Conservation (phyloP, 2,113 vertebrate species). For the Microcebus lehilahytsara region DNA sequence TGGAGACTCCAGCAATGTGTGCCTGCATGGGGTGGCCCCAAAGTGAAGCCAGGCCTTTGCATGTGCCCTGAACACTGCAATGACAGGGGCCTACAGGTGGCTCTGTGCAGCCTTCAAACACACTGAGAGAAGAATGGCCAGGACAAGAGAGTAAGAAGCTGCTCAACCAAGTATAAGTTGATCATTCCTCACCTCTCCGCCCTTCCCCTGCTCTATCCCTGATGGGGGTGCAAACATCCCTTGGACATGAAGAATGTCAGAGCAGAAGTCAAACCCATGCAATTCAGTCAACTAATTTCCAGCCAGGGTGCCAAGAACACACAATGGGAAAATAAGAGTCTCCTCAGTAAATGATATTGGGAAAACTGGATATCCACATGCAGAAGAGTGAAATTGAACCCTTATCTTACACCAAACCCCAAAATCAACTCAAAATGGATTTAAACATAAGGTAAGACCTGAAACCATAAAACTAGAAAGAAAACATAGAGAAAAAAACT, state of each 20-base stretch:
- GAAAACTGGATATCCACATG: not conserved
- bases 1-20: not conserved
- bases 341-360: not conserved
- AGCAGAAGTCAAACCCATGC: not conserved
- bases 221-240: accelerated
- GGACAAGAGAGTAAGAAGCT: not conserved
- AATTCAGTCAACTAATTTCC: not conserved
- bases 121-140: not conserved
- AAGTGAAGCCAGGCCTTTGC: not conserved
- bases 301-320: not conserved
- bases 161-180: not conserved
- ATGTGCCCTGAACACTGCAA: not conserved
- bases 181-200: not conserved
- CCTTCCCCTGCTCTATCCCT: not conserved
- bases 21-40: too few species aligned
- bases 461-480: not conserved
- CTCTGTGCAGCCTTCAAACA: not conserved
- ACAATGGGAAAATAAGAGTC: not conserved
- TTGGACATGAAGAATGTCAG: not conserved
- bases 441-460: not conserved
- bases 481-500: not conserved
- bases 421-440: not conserved
- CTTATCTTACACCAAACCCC: not conserved
- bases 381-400: not conserved
- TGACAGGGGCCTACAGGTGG: not conserved